Evolutionary conservation across 2,113 vertebrate species (phyloP), one percentile per base, ranked within the genome.

Genomic region (Thryonomys swinderianus): DNA sequence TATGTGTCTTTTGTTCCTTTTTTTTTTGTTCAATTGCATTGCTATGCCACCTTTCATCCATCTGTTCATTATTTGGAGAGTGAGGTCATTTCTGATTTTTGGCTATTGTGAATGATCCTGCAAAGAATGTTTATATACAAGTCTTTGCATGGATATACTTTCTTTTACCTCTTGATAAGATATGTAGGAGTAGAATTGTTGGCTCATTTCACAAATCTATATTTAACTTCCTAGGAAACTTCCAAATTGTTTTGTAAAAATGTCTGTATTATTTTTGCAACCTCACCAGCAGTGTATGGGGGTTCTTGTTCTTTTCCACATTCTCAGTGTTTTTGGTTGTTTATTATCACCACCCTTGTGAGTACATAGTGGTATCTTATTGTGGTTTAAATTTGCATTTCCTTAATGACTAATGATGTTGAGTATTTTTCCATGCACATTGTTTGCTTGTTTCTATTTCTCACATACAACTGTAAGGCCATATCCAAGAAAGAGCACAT

Each of bases 171-270:
- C 80, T 81, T 93, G 42, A 37, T 32, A 78, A 48, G 79, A 67
- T 78, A 42, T 16, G 37, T 85, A 55, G 23, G 74, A 89, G 82
- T 80, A 69, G 34, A 80, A 86, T 57, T 61, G 79, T 80, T 79
- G 37, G 53, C 40, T 85, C 66, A 66, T 51, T 85, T 79, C 69
- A 45, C 69, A 88, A 90, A 82, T 62, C 48, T 57, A 45, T 48
- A 37, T 89, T 88, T 85, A 90, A 86, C 79, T 69, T 94, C 79
- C 94, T 51, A 93, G 81, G 95, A 82, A 93, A 80, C 45, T 55
- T 71, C 66, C 76, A 42, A 30, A 88, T 40, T 67, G 8, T 91
- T 91, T 89, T 92, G 61, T 85, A 91, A 78, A 51, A 89, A n/a
- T n/a, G 1, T 84, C 53, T 51, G 32, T 64, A 23, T 86, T 59